phyloP scores from a whole-genome alignment of 2,888 invertebrate genomes.

The Pocota personata region DNA sequence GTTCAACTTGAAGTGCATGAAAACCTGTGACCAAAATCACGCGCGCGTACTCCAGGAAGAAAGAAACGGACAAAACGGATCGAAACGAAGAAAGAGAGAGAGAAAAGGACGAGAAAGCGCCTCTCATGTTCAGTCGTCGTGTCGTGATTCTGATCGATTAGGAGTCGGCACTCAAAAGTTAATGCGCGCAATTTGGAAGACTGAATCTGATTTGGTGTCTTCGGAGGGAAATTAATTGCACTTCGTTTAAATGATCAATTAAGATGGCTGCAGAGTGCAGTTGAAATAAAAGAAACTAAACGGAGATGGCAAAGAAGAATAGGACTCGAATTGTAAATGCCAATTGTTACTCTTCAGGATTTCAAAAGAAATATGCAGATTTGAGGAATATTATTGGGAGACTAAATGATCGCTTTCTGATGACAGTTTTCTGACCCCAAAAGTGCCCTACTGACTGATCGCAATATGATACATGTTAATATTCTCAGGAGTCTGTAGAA shows the following conservation, averaged over 20 bases:
- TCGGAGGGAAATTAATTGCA: conserved; percentile 72
- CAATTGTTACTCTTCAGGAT: neutral
- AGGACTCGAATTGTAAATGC: neutral
- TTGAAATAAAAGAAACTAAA: conserved; percentile 36
- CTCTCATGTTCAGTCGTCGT: conserved; percentile 69
- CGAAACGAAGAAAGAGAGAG: neutral
- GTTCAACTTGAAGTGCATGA: conserved; percentile 28
- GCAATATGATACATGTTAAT: no score
- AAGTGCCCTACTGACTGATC: no score
- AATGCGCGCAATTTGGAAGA: conserved; percentile 73
- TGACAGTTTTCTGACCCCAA: no score
- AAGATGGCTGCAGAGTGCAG: conserved; percentile 54
- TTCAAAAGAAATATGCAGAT: neutral
- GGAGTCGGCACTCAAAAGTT: conserved; percentile 73
- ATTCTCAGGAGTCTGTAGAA: no score
- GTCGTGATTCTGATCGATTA: conserved; percentile 74
- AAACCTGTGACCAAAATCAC: conserved; percentile 56
- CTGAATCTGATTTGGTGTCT: conserved; percentile 72
- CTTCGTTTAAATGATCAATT: conserved; percentile 73
- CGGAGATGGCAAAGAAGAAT: neutral
- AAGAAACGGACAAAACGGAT: conserved; percentile 2
- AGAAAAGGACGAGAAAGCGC: conserved; percentile 60
- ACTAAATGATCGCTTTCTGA: no score
- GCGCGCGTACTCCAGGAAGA: conserved; percentile 37
- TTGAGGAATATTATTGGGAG: neutral